These are phyloP conservation scores for Drosophila gunungcola DNA, from an alignment of 1,140 invertebrate genomes.

Conservation along the genomic window DNA sequence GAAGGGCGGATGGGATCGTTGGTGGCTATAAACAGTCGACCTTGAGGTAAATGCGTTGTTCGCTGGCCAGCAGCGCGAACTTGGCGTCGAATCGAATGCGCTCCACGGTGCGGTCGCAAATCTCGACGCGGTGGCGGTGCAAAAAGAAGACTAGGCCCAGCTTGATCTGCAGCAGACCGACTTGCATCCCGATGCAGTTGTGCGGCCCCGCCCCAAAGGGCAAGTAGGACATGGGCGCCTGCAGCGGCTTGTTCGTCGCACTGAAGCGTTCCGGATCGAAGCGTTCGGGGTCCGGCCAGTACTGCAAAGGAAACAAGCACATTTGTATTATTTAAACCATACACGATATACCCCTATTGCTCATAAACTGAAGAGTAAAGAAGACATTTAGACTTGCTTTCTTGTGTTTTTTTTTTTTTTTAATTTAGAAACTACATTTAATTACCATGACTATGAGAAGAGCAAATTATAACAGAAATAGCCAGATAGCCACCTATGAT, in stretches of 20 bases:
- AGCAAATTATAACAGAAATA: no score
- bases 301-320: constrained; percentile 34
- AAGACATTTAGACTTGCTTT: no score
- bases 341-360: no score
- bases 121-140: constrained; percentile 71
- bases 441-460: no score
- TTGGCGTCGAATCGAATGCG: constrained; percentile 70
- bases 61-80: constrained; percentile 71
- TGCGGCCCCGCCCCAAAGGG: constrained; percentile 89
- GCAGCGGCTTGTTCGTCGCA: constrained; percentile 61
- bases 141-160: constrained; percentile 84
- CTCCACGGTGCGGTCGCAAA: constrained; percentile 75
- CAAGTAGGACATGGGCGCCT: constrained; percentile 85
- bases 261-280: constrained; percentile 84
- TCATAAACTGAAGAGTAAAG: no score
- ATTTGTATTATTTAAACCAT: no score
- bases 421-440: no score
- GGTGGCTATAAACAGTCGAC: constrained; percentile 70
- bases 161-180: constrained; percentile 86
- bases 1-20: background rate
- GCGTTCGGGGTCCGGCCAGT: constrained; percentile 82
- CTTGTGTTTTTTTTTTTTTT: no score
- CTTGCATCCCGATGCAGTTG: constrained; percentile 87
- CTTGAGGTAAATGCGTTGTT: constrained; percentile 78
- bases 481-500: no score